Evolutionary conservation across 2,113 vertebrate species (phyloP), one percentile per base, ranked within the genome.

Genomic region (Corydoras maculifer): DNA sequence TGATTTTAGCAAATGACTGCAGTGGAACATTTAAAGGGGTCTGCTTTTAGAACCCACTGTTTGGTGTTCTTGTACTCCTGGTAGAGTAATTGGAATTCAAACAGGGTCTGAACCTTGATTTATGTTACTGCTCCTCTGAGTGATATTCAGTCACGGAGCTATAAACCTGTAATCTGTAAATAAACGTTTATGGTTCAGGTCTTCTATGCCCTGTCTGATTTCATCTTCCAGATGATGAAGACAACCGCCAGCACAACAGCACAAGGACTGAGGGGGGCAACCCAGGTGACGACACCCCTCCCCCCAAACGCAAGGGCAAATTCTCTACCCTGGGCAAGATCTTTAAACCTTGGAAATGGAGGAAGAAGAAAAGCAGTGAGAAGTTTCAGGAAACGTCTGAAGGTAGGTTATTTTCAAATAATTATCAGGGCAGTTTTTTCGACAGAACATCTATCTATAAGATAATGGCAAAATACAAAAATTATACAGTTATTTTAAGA

Each of bases 331-430:
- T 99, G 68, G 97, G 96, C 81, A 98, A 98, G 83, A 94, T 99
- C 86, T 99, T 99, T 86, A 99, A 96, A 77, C 97, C 97, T 3
- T 99, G 97, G 97, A 99, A 98, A 82, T 99, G 97, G 97, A 90
- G 96, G 80, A 99, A 98, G 90, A 98, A 97, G 93, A 98, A 96
- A 91, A 94, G 91, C 88, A 99, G 95, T 49, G 96, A 97, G 78
- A 95, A 91, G 79, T 99, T 99, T 84, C 91, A 94, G 83, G 94
- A 98, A 86, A 95, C 96, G 7, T 96, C 94, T 15, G 95, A 98
- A 93, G 96, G 97, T 98, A 25, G 48, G 14, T n/a, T 30, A 0
- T 51, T 57, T 15, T 32, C 18, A 14, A 9, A 5, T 43, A 0
- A 8, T 2, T 5, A 43, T 43, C 35, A 43, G 35, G 35, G 35